Percentiles rank a stretch among this genome's conserved stretches.
Conservation (phyloP, 1,140 invertebrate species). For the Cyrtorhinus lividipennis region DNA sequence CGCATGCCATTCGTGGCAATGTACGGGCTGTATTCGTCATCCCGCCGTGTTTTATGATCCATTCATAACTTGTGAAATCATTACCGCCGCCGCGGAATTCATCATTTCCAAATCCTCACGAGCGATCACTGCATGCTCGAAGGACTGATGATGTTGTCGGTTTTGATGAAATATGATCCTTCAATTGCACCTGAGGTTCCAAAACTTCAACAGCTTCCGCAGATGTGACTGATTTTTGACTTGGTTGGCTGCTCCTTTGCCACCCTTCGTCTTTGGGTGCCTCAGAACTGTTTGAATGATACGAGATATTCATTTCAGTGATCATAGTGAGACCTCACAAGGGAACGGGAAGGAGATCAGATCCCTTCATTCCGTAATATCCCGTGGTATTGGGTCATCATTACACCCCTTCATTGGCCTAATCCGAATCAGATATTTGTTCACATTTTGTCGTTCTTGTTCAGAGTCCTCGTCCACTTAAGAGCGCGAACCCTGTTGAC, state of each 20-base stretch:
- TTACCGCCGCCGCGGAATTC: constrained; percentile 94
- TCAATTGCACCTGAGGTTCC: constrained; percentile 86
- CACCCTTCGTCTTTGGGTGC: constrained; percentile 43
- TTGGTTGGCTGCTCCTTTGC: constrained; percentile 73
- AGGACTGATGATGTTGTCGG: constrained; percentile 56
- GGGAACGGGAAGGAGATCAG: too few relatives aligned
- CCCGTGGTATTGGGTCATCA: constrained; percentile 35
- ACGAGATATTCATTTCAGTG: constrained; percentile 87
- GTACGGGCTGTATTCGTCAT: constrained; percentile 84
- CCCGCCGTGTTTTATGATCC: constrained; percentile 85
- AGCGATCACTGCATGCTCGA: constrained; percentile 91
- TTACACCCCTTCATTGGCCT: neutral
- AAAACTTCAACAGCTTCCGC: constrained; percentile 94
- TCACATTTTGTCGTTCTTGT: neutral
- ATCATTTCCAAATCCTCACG: constrained; percentile 92
- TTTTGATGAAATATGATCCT: constrained; percentile 72
- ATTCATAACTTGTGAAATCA: constrained; percentile 79
- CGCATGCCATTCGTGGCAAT: constrained; percentile 87
- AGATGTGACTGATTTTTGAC: constrained; percentile 93
- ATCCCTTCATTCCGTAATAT: constrained; percentile 89
- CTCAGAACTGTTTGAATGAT: constrained; percentile 54
- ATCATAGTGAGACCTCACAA: constrained; percentile 90
- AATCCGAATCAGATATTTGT: neutral
- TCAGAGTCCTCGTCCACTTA: neutral
- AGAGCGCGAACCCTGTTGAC: neutral